phyloP scores from a whole-genome alignment of 30 jellyfish, hydroid and myxozoan species.

The Mastigias papua region DNA sequence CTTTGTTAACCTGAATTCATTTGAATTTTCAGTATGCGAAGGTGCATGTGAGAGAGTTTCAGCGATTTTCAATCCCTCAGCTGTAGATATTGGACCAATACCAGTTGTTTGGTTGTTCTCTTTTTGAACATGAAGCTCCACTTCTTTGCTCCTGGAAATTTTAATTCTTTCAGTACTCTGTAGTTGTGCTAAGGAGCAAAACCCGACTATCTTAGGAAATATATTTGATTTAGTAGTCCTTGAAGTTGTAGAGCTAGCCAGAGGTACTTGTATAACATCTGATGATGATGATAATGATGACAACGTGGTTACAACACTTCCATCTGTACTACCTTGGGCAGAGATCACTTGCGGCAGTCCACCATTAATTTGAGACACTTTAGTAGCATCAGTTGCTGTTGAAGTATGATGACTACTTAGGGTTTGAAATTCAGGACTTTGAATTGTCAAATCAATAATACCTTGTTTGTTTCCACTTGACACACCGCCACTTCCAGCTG shows the following conservation, averaged over 20 bases:
- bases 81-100: background rate
- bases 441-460: background rate
- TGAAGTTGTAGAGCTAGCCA: background rate
- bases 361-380: background rate
- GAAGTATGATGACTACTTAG: background rate
- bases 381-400: background rate
- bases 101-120: background rate
- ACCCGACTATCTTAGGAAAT: constrained; percentile 37
- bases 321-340: background rate
- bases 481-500: too few species aligned
- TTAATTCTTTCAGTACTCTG: background rate
- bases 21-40: too few species aligned
- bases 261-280: too few species aligned
- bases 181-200: constrained; percentile 42
- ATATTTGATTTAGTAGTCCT: background rate
- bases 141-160: background rate
- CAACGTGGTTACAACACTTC: too few species aligned
- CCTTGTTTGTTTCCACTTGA: background rate
- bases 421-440: background rate
- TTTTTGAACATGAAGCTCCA: background rate
- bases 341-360: background rate
- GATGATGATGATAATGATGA: too few species aligned
- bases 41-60: too few species aligned
- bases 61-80: background rate
- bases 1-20: too few species aligned